Conservation (phyloP, 1,140 invertebrate species). For the Dreissena rostriformis region DNA sequence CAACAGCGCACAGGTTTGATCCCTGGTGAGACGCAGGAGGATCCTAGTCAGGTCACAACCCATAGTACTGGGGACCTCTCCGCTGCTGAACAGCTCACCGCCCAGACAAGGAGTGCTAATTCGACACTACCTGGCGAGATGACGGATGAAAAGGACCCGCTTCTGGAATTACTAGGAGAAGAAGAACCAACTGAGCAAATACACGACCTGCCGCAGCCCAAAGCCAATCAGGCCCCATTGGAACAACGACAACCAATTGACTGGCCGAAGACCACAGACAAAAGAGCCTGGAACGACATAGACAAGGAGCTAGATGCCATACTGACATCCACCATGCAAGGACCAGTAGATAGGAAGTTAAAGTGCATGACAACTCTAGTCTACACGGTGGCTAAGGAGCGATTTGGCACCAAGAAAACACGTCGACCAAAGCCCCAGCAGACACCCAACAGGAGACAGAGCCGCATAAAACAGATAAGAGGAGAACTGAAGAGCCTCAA, state of each 20-base stretch:
- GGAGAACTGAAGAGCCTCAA: conserved; percentile 6
- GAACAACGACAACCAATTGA: not conserved
- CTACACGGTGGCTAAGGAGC: conserved; percentile 26
- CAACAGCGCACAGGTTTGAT: conserved; percentile 6
- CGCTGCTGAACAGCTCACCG: not conserved
- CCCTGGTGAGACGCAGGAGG: conserved; percentile 14
- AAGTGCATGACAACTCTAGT: not conserved
- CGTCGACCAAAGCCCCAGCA: not conserved
- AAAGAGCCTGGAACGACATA: conserved; percentile 19
- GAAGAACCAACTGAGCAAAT: not conserved
- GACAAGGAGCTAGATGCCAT: conserved; percentile 13
- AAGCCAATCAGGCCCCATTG: not conserved
- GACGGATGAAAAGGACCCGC: not conserved
- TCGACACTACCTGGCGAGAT: not conserved
- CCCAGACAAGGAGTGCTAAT: too few relatives aligned
- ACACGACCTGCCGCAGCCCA: not conserved
- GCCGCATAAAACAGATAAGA: conserved; percentile 1
- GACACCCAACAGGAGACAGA: conserved; percentile 28
- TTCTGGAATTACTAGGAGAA: not conserved
- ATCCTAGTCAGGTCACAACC: conserved; percentile 13
- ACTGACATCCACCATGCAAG: conserved; percentile 7
- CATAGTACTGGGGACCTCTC: conserved; percentile 27
- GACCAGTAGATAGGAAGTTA: conserved; percentile 19
- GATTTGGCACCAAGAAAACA: not conserved
- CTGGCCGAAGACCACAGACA: conserved; percentile 25